phyloP scores from a whole-genome alignment of 1,140 invertebrate species.

The Rhizoglyphus robini region DNA sequence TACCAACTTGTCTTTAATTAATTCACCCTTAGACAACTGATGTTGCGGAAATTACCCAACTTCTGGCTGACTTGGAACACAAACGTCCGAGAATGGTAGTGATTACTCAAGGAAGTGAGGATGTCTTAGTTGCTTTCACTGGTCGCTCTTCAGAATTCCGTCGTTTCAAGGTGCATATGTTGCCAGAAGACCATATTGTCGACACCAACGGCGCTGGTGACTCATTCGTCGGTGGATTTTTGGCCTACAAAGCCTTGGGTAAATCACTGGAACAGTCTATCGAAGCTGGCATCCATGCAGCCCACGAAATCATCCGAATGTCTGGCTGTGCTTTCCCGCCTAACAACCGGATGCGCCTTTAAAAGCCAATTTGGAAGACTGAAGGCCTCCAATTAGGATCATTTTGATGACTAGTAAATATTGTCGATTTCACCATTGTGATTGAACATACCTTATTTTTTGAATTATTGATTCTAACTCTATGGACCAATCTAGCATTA shows the following conservation, averaged over 20 bases:
- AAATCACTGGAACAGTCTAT: slow-evolving; percentile 61
- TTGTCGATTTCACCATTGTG: no score
- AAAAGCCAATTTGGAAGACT: background rate
- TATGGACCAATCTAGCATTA: no score
- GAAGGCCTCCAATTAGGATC: background rate
- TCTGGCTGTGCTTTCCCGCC: slow-evolving; percentile 41
- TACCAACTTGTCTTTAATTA: background rate
- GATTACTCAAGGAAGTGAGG: slow-evolving; percentile 75
- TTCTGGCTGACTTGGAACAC: slow-evolving; percentile 30
- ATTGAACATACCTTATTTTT: no score
- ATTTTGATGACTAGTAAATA: no score
- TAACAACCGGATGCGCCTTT: background rate
- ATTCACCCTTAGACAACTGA: background rate
- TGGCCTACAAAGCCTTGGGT: slow-evolving; percentile 71
- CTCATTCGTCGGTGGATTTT: slow-evolving; percentile 91
- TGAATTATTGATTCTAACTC: no score
- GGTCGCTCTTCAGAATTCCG: background rate
- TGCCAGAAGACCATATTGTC: slow-evolving; percentile 48
- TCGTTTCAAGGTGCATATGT: background rate
- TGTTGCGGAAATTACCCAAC: slow-evolving; percentile 60
- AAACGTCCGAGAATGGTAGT: slow-evolving; percentile 55
- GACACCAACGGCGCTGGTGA: slow-evolving; percentile 99
- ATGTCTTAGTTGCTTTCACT: slow-evolving; percentile 55
- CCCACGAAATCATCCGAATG: slow-evolving; percentile 64
- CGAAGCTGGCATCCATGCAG: slow-evolving; percentile 73